A percentile compares a stretch with the other conserved stretches of the same genome.
Conservation (phyloP, 2,797 vertebrate species). For the Melanotaenia parkinsoni region DNA sequence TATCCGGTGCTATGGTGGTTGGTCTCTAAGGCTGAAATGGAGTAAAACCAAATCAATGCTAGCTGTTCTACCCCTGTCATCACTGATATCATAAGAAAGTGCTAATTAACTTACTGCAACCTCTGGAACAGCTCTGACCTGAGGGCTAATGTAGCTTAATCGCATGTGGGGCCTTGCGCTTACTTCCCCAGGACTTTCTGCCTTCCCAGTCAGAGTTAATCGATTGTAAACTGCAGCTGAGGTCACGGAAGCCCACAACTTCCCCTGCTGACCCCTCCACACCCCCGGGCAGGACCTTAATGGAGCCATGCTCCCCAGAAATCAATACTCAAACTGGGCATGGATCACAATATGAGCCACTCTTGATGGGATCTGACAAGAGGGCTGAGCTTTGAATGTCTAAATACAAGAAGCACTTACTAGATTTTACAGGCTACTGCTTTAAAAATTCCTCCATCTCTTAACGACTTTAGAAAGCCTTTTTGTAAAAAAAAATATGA, state of each 20-base stretch:
- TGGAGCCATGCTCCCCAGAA: constrained; percentile 92
- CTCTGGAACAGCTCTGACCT: constrained; percentile 87
- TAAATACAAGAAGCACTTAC: constrained; percentile 59
- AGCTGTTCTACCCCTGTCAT: constrained; percentile 81
- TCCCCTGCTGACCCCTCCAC: constrained; percentile 88
- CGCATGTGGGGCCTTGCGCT: constrained; percentile 84
- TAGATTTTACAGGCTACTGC: constrained; percentile 24
- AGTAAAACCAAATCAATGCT: constrained; percentile 83
- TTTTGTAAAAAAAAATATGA: constrained; percentile 18
- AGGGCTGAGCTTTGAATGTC: constrained; percentile 62
- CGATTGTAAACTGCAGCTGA: constrained; percentile 93
- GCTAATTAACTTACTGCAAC: constrained; percentile 89
- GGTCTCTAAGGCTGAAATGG: constrained; percentile 78
- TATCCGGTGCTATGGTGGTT: constrained; percentile 57
- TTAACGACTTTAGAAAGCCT: constrained; percentile 14
- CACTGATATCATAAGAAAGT: constrained; percentile 85
- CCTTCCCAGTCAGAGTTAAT: constrained; percentile 89
- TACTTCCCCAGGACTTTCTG: constrained; percentile 90
- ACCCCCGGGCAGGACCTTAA: constrained; percentile 92
- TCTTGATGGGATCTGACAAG: constrained; percentile 77
- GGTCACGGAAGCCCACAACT: constrained; percentile 90
- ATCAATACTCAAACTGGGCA: constrained; percentile 98
- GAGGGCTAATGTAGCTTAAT: constrained; percentile 91
- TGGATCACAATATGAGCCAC: constrained; percentile 83
- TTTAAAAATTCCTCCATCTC: neutral